Evolutionary conservation across 2,888 invertebrate species (phyloP), one percentile per base, ranked within the genome.

Genomic region (Panopea generosa): DNA sequence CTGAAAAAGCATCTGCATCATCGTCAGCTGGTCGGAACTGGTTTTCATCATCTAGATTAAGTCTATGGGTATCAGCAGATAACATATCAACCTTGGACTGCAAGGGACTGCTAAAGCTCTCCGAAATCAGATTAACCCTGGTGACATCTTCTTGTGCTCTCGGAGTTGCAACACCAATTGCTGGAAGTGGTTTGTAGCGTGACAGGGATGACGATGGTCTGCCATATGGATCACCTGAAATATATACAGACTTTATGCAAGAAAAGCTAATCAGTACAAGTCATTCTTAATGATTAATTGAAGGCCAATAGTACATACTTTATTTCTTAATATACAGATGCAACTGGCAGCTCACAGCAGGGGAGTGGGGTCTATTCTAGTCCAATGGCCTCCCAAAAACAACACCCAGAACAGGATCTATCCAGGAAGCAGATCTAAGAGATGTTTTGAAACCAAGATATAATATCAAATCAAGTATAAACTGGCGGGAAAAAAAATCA

Each of bases 181-280:
- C 80, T 49, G 87, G 87, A 7, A 87, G 82, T 26, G 84, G 87
- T 47, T 81, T 84, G 72, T 84, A 87, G 2, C 82, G 83, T 14
- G 84, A 83, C 47, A 87, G 52, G 0, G 85, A 84, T 1, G 87
- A 85, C 7, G 77, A 77, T 24, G 86, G 86, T 61, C 86, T 65
- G 18, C 83, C 74, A 61, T 77, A 77, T 14, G 80, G 73, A 38
- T 82, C 83, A 52, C 76, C 76, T 79, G 66, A 22, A 57, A 65
- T 24, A 53, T 4, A 45, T 33, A 33, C 4, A 33, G 4, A 33
- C 11, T n/a, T n/a, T n/a, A n/a, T n/a, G n/a, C n/a, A n/a, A n/a
- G n/a, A n/a, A n/a, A n/a, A n/a, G n/a, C n/a, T n/a, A n/a, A n/a
- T n/a, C n/a, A n/a, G n/a, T n/a, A n/a, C n/a, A n/a, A n/a, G n/a